phyloP scores from a whole-genome alignment of 2,113 vertebrate species.

The Todiramphus chloris region DNA sequence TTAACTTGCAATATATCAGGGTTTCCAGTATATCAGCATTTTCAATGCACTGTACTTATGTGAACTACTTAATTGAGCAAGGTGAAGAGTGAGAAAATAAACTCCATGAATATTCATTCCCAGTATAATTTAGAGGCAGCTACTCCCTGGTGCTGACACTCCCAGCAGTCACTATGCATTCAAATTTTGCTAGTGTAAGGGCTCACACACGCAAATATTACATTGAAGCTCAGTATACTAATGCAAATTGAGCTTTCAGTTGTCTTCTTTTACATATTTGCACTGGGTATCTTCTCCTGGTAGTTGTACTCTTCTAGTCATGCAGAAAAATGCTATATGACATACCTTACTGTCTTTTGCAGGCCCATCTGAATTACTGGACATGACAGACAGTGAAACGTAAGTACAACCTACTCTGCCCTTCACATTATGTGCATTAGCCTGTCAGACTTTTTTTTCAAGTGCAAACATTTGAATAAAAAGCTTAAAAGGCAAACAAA shows the following conservation, averaged over 20 bases:
- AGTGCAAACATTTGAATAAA: background rate
- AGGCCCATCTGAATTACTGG: conserved; percentile 91
- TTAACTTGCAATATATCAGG: conserved; percentile 28
- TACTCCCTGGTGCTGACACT: background rate
- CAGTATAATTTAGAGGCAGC: conserved; percentile 1
- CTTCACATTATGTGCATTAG: background rate
- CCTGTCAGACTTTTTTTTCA: background rate
- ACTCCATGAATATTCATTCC: conserved; percentile 59
- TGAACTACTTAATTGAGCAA: conserved; percentile 49
- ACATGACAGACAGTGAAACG: conserved; percentile 92
- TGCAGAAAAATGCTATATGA: background rate
- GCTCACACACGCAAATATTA: background rate
- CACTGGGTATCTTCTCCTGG: background rate
- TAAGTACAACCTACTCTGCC: conserved; percentile 60
- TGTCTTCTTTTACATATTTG: background rate
- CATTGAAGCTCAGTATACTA: background rate
- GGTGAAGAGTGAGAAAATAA: conserved; percentile 60
- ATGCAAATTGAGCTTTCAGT: background rate
- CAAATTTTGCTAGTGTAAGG: background rate
- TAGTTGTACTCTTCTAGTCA: background rate
- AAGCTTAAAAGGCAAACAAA: background rate
- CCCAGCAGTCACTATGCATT: background rate
- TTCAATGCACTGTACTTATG: conserved; percentile 17
- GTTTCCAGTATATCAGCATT: conserved; percentile 33
- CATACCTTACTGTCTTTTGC: conserved; percentile 32